These are phyloP conservation scores for Diacarnus erythraeanus DNA, from an alignment of 37 sponge, comb jelly and placozoan genomes.

Conservation along the genomic window DNA sequence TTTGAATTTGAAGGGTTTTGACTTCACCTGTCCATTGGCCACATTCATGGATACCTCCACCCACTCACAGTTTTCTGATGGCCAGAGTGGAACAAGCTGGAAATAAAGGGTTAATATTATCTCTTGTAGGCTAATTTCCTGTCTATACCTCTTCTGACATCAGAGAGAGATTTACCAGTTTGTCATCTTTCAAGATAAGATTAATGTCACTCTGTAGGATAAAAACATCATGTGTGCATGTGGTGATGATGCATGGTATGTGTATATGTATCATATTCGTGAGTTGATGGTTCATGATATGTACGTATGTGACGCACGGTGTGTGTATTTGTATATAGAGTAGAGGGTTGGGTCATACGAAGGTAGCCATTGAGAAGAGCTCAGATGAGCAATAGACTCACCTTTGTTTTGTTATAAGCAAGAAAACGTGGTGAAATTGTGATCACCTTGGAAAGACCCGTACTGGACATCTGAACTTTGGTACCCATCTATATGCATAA, in stretches of 20 bases:
- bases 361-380: no score
- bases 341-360: no score
- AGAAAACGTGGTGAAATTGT: conserved; percentile 76
- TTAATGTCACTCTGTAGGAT: background rate
- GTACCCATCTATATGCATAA: conserved; percentile 62
- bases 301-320: no score
- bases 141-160: background rate
- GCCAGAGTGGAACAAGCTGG: conserved; percentile 57
- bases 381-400: background rate
- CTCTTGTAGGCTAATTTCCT: no score
- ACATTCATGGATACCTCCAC: conserved; percentile 21
- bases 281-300: background rate
- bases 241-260: background rate
- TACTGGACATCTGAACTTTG: conserved; percentile 41
- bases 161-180: background rate
- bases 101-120: background rate
- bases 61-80: background rate
- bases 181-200: background rate
- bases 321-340: no score
- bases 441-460: conserved; percentile 60
- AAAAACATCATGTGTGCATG: background rate
- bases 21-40: background rate
- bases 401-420: conserved; percentile 73
- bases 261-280: background rate
- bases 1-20: conserved; percentile 32